Conservation (phyloP, 30 jellyfish, hydroid and myxozoan genomes). For the Aurelia sp. region DNA sequence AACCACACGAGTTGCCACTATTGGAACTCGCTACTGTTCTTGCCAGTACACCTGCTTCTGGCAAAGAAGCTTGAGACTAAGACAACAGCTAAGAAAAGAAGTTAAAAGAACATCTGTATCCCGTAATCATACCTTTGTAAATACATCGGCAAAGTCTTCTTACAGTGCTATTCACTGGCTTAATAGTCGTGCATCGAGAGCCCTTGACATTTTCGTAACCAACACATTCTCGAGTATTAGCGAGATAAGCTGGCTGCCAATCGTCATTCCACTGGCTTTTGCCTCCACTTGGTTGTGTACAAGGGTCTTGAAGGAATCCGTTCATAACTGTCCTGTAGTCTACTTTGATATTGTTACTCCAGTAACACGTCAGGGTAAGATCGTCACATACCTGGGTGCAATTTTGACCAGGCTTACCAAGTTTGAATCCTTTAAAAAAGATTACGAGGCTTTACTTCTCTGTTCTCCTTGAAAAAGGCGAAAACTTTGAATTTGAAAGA, state of each 20-base stretch:
- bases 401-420: conserved; percentile 39
- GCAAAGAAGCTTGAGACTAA: too few relatives aligned
- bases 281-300: not conserved
- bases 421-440: conserved; percentile 3
- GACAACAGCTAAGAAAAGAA: too few relatives aligned
- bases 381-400: conserved; percentile 29
- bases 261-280: conserved; percentile 15
- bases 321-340: not conserved
- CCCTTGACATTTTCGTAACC: conserved; percentile 36
- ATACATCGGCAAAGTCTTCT: conserved; percentile 52
- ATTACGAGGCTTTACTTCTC: too few relatives aligned
- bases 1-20: too few relatives aligned
- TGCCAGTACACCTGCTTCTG: too few relatives aligned
- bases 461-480: too few relatives aligned
- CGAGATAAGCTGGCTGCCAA: conserved; percentile 59
- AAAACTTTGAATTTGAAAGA: too few relatives aligned
- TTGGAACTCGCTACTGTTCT: too few relatives aligned
- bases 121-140: conserved; percentile 21
- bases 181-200: conserved; percentile 1
- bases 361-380: conserved; percentile 23
- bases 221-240: conserved; percentile 5
- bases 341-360: conserved; percentile 2
- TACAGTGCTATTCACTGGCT: not conserved
- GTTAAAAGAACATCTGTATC: too few relatives aligned
- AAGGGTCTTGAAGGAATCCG: not conserved